Evolutionary conservation across 2,888 invertebrate genomes (phyloP).

Genomic region (Sinelater perroti): DNA sequence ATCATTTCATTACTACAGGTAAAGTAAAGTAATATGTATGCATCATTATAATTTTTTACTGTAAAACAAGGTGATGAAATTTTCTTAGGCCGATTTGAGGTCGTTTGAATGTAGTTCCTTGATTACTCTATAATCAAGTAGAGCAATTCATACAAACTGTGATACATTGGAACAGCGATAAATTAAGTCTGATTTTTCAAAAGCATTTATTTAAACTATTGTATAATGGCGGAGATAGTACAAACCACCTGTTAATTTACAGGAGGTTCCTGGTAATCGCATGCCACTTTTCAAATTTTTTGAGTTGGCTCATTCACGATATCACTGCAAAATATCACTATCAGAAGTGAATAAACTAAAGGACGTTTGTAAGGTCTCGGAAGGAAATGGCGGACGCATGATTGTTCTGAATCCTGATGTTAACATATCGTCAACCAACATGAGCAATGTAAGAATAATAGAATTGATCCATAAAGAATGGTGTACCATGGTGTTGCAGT

Average conservation of each 20-base stretch:
- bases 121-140: slow-evolving; percentile 1
- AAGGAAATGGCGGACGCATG: slow-evolving; percentile 74
- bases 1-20: slow-evolving; percentile 75
- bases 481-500: too few relatives aligned
- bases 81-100: slow-evolving; percentile 45
- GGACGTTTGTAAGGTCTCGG: slow-evolving; percentile 80
- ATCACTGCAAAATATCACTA: slow-evolving; percentile 77
- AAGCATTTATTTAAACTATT: too few relatives aligned
- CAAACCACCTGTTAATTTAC: neutral
- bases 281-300: slow-evolving; percentile 84
- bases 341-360: slow-evolving; percentile 78
- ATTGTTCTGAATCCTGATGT: slow-evolving; percentile 71
- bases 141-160: slow-evolving; percentile 12
- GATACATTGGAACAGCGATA: slow-evolving; percentile 18
- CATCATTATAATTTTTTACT: too few relatives aligned
- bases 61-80: slow-evolving; percentile 39
- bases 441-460: slow-evolving; percentile 10
- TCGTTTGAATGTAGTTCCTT: slow-evolving; percentile 37
- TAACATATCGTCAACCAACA: neutral
- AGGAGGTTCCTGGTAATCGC: slow-evolving; percentile 78
- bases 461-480: too few relatives aligned
- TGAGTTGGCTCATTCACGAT: slow-evolving; percentile 83
- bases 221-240: too few relatives aligned
- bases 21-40: too few relatives aligned
- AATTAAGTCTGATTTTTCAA: too few relatives aligned